phyloP scores from a whole-genome alignment of 2,888 invertebrate species.

The Bombylius discolor region DNA sequence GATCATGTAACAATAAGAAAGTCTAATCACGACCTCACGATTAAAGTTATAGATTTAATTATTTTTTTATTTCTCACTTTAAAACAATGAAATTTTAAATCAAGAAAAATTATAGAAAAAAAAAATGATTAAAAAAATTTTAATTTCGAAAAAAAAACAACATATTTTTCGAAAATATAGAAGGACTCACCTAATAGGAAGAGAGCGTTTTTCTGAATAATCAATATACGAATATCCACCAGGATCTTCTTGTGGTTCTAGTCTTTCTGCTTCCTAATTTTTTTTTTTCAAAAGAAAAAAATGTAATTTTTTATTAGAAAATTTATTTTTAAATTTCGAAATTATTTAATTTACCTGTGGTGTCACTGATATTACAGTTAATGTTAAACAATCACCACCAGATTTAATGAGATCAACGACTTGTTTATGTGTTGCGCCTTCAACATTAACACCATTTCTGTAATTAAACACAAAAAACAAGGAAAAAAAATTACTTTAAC shows the following conservation, averaged over 20 bases:
- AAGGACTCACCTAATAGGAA: slow-evolving; percentile 46
- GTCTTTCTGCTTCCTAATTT: slow-evolving; percentile 72
- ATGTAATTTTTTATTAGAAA: background rate
- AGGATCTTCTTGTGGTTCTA: slow-evolving; percentile 71
- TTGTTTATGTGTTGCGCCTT: slow-evolving; percentile 98
- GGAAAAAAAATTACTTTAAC: background rate
- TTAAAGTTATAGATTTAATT: too few species aligned
- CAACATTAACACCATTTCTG: slow-evolving; percentile 95
- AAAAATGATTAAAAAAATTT: too few species aligned
- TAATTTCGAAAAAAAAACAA: too few species aligned
- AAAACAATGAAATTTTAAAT: too few species aligned
- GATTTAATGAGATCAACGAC: slow-evolving; percentile 99
- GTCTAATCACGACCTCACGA: too few species aligned
- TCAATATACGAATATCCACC: slow-evolving; percentile 69
- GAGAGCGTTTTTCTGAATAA: slow-evolving; percentile 86
- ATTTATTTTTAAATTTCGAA: background rate
- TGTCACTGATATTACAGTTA: slow-evolving; percentile 93
- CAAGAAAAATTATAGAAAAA: too few species aligned
- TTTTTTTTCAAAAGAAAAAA: slow-evolving; percentile 25
- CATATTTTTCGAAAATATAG: too few species aligned
- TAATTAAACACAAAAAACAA: slow-evolving; percentile 22
- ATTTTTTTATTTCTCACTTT: too few species aligned
- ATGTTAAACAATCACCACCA: slow-evolving; percentile 89
- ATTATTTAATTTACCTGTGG: slow-evolving; percentile 51
- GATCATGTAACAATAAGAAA: too few species aligned